These are phyloP conservation scores for Sinhomidia bicolor DNA, from an alignment of 2,888 invertebrate genomes.

Conservation along the genomic window DNA sequence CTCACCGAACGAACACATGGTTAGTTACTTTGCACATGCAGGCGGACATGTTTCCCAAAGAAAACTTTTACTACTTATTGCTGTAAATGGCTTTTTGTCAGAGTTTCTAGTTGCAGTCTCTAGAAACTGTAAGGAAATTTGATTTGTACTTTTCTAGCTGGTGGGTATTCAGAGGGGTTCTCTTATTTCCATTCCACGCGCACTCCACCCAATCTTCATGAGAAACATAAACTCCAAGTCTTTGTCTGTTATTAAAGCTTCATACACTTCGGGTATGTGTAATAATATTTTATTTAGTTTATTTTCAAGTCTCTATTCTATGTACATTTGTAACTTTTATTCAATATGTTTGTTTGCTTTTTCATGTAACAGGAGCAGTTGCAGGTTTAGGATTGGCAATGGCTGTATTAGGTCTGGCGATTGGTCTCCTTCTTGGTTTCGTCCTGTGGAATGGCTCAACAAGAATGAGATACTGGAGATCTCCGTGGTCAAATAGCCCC, in stretches of 20 bases:
- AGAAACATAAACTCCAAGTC: slow-evolving; percentile 78
- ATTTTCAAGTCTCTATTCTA: neutral
- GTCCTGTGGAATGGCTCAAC: slow-evolving; percentile 81
- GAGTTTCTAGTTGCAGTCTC: neutral
- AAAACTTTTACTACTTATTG: neutral
- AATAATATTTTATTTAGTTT: neutral
- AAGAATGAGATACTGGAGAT: slow-evolving; percentile 80
- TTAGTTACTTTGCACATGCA: slow-evolving; percentile 53
- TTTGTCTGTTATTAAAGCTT: slow-evolving; percentile 80
- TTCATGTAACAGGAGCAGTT: slow-evolving; percentile 80
- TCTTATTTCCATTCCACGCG: slow-evolving; percentile 81
- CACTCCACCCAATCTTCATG: slow-evolving; percentile 80
- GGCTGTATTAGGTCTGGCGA: slow-evolving; percentile 81
- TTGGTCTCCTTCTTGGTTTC: slow-evolving; percentile 81
- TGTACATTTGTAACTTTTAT: neutral
- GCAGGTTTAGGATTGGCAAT: slow-evolving; percentile 82
- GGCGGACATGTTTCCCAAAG: neutral
- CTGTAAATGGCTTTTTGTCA: slow-evolving; percentile 13
- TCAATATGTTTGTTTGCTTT: neutral
- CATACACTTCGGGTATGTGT: slow-evolving; percentile 80
- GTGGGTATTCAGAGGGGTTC: slow-evolving; percentile 81
- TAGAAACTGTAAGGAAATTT: slow-evolving; percentile 29
- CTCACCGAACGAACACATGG: slow-evolving; percentile 80
- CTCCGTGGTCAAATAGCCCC: slow-evolving; percentile 76
- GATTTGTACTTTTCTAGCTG: slow-evolving; percentile 76